Conservation (phyloP, 2,113 vertebrate genomes). For the Elachura formosa region DNA sequence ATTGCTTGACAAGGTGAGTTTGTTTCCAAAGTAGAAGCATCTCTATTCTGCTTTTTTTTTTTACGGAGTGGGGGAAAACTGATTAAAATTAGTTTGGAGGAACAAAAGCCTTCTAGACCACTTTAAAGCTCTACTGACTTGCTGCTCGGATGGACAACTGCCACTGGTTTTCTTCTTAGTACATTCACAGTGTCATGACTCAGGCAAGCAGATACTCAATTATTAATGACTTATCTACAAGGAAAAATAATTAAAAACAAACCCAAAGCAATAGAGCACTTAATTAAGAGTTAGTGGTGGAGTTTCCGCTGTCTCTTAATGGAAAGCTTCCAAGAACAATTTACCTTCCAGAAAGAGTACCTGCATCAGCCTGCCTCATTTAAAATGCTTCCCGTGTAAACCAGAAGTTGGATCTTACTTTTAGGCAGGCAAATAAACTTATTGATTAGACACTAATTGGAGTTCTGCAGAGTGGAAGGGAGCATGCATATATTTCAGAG, state of each 20-base stretch:
- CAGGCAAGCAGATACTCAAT: constrained; percentile 50
- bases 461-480: neutral
- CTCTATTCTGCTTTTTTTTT: neutral
- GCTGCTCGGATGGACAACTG: neutral
- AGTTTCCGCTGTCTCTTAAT: constrained; percentile 32
- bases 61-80: neutral
- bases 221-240: constrained; percentile 64
- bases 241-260: constrained; percentile 62
- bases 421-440: constrained; percentile 30
- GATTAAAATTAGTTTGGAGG: neutral
- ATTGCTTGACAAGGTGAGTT: neutral
- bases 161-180: neutral
- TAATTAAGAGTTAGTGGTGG: constrained; percentile 59
- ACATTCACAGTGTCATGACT: constrained; percentile 29
- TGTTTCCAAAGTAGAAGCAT: neutral
- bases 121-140: neutral
- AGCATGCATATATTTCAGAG: neutral
- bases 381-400: neutral
- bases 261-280: constrained; percentile 59
- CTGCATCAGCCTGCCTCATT: constrained; percentile 10
- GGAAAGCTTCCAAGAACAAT: constrained; percentile 60
- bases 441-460: constrained; percentile 47
- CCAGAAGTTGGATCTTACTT: constrained; percentile 35
- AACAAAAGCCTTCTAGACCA: neutral
- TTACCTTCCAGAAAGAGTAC: constrained; percentile 38